Conservation (phyloP, 2,113 vertebrate species). For the Strigops habroptila region DNA sequence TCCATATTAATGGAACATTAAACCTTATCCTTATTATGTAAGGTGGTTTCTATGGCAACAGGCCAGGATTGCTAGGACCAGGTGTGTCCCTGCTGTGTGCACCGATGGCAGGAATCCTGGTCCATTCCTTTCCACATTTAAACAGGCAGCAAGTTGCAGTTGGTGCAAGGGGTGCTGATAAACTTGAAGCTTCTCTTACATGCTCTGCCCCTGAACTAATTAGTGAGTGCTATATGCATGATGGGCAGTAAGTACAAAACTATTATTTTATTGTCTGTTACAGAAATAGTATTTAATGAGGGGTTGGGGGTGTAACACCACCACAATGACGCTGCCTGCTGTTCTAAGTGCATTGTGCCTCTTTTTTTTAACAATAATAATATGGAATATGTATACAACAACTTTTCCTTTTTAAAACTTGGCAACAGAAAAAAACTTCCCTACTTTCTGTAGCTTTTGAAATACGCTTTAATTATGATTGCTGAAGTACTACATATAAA, state of each 20-base stretch:
- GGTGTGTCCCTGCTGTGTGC: neutral
- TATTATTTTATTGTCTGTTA: neutral
- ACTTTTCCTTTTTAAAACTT: neutral
- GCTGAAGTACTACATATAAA: fast-evolving
- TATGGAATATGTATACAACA: fast-evolving
- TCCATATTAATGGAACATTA: fast-evolving
- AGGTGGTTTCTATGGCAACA: conserved; percentile 37
- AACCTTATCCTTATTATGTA: neutral
- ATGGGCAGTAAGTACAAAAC: neutral
- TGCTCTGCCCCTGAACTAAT: fast-evolving
- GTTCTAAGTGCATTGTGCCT: neutral
- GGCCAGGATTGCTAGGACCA: neutral
- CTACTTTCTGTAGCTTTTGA: neutral
- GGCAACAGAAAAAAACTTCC: neutral
- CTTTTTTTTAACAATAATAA: neutral
- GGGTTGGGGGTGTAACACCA: neutral
- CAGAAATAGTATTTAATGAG: neutral
- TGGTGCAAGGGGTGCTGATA: fast-evolving
- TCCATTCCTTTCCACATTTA: fast-evolving
- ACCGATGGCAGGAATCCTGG: neutral
- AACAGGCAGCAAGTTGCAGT: fast-evolving
- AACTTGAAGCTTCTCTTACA: fast-evolving
- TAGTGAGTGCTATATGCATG: neutral
- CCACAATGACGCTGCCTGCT: neutral
- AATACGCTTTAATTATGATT: neutral